Evolutionary conservation across 1,140 invertebrate genomes (phyloP), one percentile per base, ranked within the genome.

Genomic region (Mesaphorura yosii): DNA sequence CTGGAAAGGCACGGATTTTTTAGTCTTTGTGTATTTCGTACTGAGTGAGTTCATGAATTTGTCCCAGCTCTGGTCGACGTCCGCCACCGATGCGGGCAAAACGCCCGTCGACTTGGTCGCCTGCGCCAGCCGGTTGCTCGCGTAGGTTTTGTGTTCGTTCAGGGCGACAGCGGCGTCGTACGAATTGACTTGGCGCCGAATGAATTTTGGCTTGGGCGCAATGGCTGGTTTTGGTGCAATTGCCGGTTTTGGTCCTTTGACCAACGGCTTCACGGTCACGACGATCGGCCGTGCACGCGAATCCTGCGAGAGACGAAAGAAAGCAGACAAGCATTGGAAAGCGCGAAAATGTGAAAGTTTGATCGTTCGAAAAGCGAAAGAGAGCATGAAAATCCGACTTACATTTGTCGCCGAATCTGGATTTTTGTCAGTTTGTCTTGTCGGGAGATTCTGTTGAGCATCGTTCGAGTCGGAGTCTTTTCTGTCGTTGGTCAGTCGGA

Each of bases 41-140:
- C 88, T 88, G 64, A 93, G 88, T 1, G 86, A 86, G 19, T 86
- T 86, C 80, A 95, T 89, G 53, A 92, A 92, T 69, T 91, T 88
- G 7, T 86, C 86, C 86, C 89, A 93, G 69, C 93, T 89, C 71
- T 92, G 88, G 66, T 86, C 77, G 65, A 92, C 87, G 73, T 92
- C 88, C 68, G 92, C 88, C 1, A 87, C 86, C 65, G 85, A 88
- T 57, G 90, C 77, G 48, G 85, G 78, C 15, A 81, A 82, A 46
- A 83, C 71, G 23, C 62, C 59, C 10, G 55, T 55, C 4, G 76
- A 77, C 64, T 82, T 81, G n/a, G n/a, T n/a, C n/a, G n/a, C n/a
- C 51, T 26, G 50, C 17, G 58, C 55, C n/a, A n/a, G n/a, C n/a
- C n/a, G 15, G 41, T 46, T 62, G 26, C 55, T 17, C 41, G 77